These are phyloP conservation scores for Silurus aristotelis DNA, from an alignment of 2,797 vertebrate genomes.

Conservation along the genomic window DNA sequence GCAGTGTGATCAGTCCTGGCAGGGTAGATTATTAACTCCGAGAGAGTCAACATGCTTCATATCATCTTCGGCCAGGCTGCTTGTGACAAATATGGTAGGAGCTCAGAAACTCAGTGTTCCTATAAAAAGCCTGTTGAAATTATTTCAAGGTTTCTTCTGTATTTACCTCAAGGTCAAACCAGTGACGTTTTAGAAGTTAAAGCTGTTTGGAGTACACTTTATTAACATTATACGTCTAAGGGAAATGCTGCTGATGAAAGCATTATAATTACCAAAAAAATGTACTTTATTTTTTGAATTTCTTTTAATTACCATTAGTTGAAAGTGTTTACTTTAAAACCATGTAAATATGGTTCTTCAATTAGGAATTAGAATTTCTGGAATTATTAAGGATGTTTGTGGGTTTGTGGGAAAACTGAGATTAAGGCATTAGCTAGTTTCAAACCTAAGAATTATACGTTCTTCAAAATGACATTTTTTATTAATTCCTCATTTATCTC, in stretches of 20 bases:
- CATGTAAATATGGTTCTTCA: neutral
- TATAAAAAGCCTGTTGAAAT: constrained; percentile 25
- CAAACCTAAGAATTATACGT: neutral
- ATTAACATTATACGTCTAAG: constrained; percentile 70
- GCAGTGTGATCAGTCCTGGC: constrained; percentile 47
- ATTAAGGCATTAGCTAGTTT: neutral
- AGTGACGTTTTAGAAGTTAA: constrained; percentile 59
- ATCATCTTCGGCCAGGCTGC: constrained; percentile 27
- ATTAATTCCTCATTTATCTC: neutral
- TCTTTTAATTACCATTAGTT: neutral
- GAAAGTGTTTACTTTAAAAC: neutral
- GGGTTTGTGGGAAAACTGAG: neutral
- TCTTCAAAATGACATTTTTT: neutral
- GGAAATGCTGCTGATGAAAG: constrained; percentile 54
- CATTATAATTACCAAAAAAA: neutral
- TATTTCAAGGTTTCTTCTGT: constrained; percentile 34
- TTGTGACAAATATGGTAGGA: constrained; percentile 3
- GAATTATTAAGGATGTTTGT: neutral
- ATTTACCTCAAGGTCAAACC: constrained; percentile 73
- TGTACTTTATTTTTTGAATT: neutral
- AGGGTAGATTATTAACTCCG: constrained; percentile 55
- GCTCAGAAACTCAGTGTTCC: neutral
- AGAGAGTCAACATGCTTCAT: constrained; percentile 42
- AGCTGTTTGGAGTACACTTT: constrained; percentile 67
- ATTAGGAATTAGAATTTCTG: neutral